A percentile compares a stretch with the other conserved stretches of the same genome.
Conservation (phyloP, 2,113 vertebrate genomes). For the Cnemophilus loriae region DNA sequence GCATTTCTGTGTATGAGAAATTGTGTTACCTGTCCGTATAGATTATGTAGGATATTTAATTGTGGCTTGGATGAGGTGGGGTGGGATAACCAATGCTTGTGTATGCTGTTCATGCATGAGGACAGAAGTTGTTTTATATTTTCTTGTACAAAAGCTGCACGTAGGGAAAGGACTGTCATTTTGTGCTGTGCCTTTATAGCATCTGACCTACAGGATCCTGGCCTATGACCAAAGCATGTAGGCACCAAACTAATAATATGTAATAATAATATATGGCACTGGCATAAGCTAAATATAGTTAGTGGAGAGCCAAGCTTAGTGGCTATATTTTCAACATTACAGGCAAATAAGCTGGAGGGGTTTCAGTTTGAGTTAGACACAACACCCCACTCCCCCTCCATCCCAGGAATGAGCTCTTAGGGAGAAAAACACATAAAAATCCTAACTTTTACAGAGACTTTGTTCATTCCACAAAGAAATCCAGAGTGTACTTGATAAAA, state of each 20-base stretch:
- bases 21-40: background rate
- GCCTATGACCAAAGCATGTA: background rate
- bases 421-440: background rate
- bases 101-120: background rate
- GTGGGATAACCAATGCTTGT: background rate
- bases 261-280: background rate
- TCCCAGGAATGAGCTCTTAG: background rate
- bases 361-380: background rate
- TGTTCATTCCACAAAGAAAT: background rate
- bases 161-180: background rate
- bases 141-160: background rate
- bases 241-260: background rate
- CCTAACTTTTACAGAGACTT: background rate
- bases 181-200: background rate
- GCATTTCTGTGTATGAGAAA: background rate
- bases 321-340: background rate
- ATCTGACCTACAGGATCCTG: background rate
- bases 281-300: background rate
- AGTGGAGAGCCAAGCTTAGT: background rate
- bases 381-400: background rate
- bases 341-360: background rate
- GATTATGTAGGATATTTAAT: background rate
- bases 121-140: background rate
- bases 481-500: background rate
- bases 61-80: background rate